Base-by-base conservation (phyloP, 2,888 invertebrate genomes). In the Drosophila macrospina region DNA sequence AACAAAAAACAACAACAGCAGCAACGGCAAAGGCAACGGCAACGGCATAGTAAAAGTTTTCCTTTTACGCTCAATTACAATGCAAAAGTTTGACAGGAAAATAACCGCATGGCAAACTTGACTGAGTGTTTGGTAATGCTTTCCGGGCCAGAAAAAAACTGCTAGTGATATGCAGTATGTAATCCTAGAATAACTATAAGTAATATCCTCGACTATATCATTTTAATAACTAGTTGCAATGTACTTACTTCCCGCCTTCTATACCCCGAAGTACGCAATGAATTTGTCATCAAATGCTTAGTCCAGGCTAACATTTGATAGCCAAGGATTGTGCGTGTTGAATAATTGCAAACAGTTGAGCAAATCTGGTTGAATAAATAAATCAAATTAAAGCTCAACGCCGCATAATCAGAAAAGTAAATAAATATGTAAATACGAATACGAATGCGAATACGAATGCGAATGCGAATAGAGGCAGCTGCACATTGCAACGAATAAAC, bases 41-140 rank as follows among this genome's bases (percentile, higher is more conserved):
- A 56, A 48, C 10, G 54, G 72, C 36, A 55, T 65, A 87, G 86
- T 68, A 74, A 84, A 85, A 85, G 80, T 85, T 89, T 89, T 86
- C 69, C 88, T 68, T 82, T 86, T 86, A 86, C 85, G 88, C 89
- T 86, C 89, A 88, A 86, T 89, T 86, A 86, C 85, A 86, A 89
- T 88, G 83, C 80, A 77, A 69, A 86, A 85, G 69, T 89, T 85
- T 89, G 89, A 82, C 83, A 86, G 83, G 69, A 86, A 74, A 89
- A 85, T 89, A 88, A 89, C 88, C 85, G 69, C 71, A 81, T 78
- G 80, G 68, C 79, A 64, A 82, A 82, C 76, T 86, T 88, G 68
- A 54, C 50, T 36, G 15, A 24, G 80, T 75, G 72, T 82, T 70
- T 76, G 5, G 57, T 61, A 73, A 65, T 75, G 70, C 72, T 72